Evolutionary conservation across 2,888 invertebrate genomes (phyloP).

Genomic region (Pseudanteris insignis): DNA sequence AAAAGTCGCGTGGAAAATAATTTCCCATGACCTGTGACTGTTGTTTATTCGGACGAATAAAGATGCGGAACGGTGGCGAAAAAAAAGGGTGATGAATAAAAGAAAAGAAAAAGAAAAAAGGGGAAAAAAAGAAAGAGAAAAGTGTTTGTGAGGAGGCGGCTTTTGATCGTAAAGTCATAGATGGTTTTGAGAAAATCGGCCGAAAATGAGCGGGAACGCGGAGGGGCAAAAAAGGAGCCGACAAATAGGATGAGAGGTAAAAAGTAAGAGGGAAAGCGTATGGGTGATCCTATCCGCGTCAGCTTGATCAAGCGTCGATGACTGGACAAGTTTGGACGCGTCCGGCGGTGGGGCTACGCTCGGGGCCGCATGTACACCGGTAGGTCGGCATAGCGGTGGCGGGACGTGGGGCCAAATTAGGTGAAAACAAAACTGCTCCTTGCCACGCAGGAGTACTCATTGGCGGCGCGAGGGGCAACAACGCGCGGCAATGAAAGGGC

Average conservation of each 20-base stretch:
- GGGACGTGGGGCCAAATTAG: conserved; percentile 54
- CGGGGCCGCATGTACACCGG: conserved; percentile 47
- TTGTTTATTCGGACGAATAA: too few relatives aligned
- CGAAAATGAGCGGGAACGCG: too few relatives aligned
- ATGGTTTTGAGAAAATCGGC: conserved; percentile 29
- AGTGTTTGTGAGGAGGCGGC: too few relatives aligned
- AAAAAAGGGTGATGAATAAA: too few relatives aligned
- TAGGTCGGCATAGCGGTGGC: conserved; percentile 50
- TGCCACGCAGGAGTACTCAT: conserved; percentile 26
- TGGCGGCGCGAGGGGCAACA: conserved; percentile 18
- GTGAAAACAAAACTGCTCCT: conserved; percentile 59
- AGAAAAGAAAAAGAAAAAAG: too few relatives aligned
- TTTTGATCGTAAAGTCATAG: too few relatives aligned
- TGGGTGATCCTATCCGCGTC: conserved; percentile 52
- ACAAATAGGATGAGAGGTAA: conserved; percentile 22
- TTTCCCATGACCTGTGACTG: too few relatives aligned
- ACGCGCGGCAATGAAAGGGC: conserved; percentile 16
- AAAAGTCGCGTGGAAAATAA: too few relatives aligned
- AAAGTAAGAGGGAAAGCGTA: conserved; percentile 36
- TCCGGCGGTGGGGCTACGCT: conserved; percentile 46
- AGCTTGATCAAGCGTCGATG: conserved; percentile 63
- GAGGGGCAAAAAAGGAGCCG: conserved; percentile 41
- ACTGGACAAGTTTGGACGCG: conserved; percentile 57
- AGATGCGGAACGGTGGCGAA: too few relatives aligned
- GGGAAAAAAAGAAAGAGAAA: too few relatives aligned